A percentile compares a stretch with the other conserved stretches of the same genome.
phyloP scores from a whole-genome alignment of 2,113 vertebrate species.

The Tetrao urogallus region DNA sequence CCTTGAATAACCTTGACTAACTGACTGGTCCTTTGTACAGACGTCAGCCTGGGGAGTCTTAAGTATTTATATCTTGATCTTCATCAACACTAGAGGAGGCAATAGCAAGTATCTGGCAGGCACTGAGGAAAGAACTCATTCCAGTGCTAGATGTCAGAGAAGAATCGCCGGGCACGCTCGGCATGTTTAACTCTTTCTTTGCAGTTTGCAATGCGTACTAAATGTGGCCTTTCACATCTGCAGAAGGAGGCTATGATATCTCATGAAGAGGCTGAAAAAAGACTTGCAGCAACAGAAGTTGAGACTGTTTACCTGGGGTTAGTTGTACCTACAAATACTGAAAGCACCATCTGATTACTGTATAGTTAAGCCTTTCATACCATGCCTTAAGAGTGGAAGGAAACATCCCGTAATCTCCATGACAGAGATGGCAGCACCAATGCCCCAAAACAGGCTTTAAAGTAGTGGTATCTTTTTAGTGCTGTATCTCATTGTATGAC shows the following conservation, averaged over 20 bases:
- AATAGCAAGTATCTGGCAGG: neutral
- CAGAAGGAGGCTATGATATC: neutral
- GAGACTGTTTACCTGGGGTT: neutral
- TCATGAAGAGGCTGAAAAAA: neutral
- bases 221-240: neutral
- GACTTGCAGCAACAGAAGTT: neutral
- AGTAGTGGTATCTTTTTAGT: neutral
- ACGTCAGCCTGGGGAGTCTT: neutral
- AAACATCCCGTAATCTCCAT: neutral
- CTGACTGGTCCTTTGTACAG: neutral
- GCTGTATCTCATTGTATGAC: neutral
- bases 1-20: conserved; percentile 19
- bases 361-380: neutral
- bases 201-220: neutral
- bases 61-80: conserved; percentile 2
- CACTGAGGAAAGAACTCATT: conserved; percentile 3
- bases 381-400: neutral
- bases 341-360: neutral
- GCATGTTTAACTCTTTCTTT: neutral
- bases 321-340: neutral
- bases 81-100: neutral
- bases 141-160: neutral
- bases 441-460: neutral
- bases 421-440: neutral
- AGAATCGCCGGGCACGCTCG: neutral